These are phyloP conservation scores for Australoheros facetus DNA, from an alignment of 2,797 vertebrate species.

Conservation along the genomic window DNA sequence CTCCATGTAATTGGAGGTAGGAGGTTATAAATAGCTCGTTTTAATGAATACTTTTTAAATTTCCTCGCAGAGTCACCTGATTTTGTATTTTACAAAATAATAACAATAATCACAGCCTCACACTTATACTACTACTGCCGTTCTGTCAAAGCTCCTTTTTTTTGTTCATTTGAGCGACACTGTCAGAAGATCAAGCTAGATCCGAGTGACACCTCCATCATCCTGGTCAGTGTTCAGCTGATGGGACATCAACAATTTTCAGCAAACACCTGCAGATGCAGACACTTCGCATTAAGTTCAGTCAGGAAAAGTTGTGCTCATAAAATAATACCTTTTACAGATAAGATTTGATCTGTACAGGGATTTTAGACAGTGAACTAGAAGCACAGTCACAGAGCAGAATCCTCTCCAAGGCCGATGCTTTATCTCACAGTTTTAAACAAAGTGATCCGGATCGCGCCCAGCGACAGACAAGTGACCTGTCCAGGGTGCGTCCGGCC, in stretches of 20 bases:
- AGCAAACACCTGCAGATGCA: neutral
- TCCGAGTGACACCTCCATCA: neutral
- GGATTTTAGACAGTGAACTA: neutral
- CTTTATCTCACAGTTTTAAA: neutral
- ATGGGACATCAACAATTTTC: neutral
- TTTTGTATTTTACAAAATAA: neutral
- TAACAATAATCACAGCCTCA: neutral
- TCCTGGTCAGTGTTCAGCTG: neutral
- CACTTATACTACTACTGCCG: neutral
- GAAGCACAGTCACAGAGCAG: neutral
- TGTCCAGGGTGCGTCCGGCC: neutral
- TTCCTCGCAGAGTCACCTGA: constrained; percentile 10
- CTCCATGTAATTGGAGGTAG: constrained; percentile 38
- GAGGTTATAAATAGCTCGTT: constrained; percentile 51
- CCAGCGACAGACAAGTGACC: neutral
- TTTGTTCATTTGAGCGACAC: neutral
- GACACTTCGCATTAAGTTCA: neutral
- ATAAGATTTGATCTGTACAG: neutral
- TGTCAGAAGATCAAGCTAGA: neutral
- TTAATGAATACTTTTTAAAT: constrained; percentile 21
- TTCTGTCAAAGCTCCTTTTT: neutral
- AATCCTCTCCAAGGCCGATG: neutral
- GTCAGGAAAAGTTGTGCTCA: neutral
- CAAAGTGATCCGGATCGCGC: neutral
- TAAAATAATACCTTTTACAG: neutral